Percentiles rank a stretch among this genome's conserved stretches.
phyloP scores from a whole-genome alignment of 1,140 invertebrate genomes.

The Trigoniulus corallinus region DNA sequence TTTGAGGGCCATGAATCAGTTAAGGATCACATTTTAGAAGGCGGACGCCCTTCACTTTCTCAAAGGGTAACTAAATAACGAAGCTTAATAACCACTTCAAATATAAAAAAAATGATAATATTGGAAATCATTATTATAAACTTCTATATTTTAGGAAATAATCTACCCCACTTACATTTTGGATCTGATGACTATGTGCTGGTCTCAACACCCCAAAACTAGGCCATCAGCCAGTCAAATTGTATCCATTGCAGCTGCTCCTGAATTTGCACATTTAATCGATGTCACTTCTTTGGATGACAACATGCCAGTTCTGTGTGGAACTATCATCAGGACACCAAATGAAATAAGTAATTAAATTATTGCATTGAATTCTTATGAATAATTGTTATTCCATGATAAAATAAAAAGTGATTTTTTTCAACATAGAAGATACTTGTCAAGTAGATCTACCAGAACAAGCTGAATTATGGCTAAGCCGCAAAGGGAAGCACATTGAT shows the following conservation, averaged over 20 bases:
- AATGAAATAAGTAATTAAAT: conserved; percentile 8
- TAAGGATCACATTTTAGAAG: conserved; percentile 89
- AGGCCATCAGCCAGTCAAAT: conserved; percentile 85
- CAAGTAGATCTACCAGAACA: too few species aligned
- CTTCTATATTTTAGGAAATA: conserved; percentile 29
- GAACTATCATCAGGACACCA: background rate
- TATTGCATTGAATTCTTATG: too few species aligned
- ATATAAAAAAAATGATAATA: background rate
- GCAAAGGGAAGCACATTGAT: conserved; percentile 49
- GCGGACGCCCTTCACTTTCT: conserved; percentile 70
- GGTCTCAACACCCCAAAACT: conserved; percentile 70
- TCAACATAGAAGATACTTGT: too few species aligned
- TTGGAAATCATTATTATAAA: too few species aligned
- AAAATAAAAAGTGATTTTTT: too few species aligned
- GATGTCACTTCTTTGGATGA: conserved; percentile 47
- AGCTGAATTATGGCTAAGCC: conserved; percentile 51
- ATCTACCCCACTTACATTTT: conserved; percentile 77
- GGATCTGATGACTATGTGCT: conserved; percentile 90
- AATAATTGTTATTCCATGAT: too few species aligned
- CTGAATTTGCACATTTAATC: conserved; percentile 76
- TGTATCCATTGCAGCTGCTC: conserved; percentile 73
- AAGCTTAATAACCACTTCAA: background rate
- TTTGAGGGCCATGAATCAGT: conserved; percentile 90
- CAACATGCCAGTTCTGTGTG: conserved; percentile 9
- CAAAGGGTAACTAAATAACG: conserved; percentile 38